Percentiles rank a stretch among this genome's conserved stretches.
Evolutionary conservation across 2,888 invertebrate species (phyloP).

Genomic region (Sthenelais limicola): DNA sequence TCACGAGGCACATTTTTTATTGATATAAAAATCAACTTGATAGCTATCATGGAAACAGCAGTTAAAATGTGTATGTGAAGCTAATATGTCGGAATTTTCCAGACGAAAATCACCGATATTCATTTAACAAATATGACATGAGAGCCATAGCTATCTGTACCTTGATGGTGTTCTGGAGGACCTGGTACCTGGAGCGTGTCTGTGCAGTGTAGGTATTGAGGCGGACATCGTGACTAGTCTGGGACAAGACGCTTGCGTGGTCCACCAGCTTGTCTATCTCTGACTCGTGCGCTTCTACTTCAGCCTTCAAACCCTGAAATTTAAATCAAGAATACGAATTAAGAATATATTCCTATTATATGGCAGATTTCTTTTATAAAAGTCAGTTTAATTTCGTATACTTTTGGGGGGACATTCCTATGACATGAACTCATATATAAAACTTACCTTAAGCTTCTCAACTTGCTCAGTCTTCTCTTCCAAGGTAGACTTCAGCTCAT

Average conservation of each 20-base stretch:
- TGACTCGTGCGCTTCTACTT: conserved; percentile 85
- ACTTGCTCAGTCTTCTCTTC: conserved; percentile 58
- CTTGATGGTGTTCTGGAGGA: conserved; percentile 88
- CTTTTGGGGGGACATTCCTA: too few species aligned
- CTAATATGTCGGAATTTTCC: too few species aligned
- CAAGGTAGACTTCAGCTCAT: conserved; percentile 64
- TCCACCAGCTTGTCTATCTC: conserved; percentile 92
- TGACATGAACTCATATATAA: too few species aligned
- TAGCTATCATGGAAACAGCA: too few species aligned
- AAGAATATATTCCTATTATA: too few species aligned
- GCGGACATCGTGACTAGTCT: conserved; percentile 86
- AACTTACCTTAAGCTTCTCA: conserved; percentile 71
- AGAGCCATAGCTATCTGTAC: conserved; percentile 56
- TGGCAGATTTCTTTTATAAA: too few species aligned
- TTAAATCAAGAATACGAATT: background rate
- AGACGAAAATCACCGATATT: too few species aligned
- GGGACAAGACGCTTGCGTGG: conserved; percentile 87
- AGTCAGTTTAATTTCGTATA: too few species aligned
- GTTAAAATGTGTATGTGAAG: too few species aligned
- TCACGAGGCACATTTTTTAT: too few species aligned
- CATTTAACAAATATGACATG: background rate
- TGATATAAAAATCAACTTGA: too few species aligned
- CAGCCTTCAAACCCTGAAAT: conserved; percentile 76
- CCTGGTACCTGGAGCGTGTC: conserved; percentile 92
- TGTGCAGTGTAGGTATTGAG: conserved; percentile 85